A percentile compares a stretch with the other conserved stretches of the same genome.
Evolutionary conservation across 2,113 vertebrate genomes (phyloP).

Genomic region (Fregetta grallaria): DNA sequence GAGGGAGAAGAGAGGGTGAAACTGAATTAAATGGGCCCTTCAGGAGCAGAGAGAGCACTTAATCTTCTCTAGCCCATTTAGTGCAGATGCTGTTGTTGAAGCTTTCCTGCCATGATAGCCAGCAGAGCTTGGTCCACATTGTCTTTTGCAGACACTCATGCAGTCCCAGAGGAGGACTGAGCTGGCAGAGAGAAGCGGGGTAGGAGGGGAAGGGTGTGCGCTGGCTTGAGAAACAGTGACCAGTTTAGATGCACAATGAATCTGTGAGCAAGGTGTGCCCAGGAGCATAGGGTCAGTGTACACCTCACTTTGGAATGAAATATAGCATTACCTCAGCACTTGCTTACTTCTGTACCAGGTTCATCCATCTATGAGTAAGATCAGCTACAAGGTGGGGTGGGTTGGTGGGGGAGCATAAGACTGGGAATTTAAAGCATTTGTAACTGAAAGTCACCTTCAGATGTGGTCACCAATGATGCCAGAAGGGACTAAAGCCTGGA

Average conservation of each 20-base stretch:
- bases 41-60: constrained; percentile 37
- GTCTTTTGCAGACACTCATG: background rate
- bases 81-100: background rate
- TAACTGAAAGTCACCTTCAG: background rate
- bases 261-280: background rate
- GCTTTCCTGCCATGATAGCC: background rate
- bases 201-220: background rate
- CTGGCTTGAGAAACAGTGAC: background rate
- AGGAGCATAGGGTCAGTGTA: fast-evolving
- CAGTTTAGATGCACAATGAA: background rate
- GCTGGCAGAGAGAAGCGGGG: background rate
- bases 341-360: background rate
- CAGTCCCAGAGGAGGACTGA: background rate
- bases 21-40: constrained; percentile 57
- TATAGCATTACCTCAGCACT: background rate
- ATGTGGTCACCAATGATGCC: background rate
- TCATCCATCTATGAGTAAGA: background rate
- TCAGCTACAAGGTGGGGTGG: no score
- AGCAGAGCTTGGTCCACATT: background rate
- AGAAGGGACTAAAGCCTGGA: background rate
- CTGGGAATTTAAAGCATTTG: background rate
- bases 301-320: background rate
- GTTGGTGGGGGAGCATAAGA: background rate
- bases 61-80: constrained; percentile 24
- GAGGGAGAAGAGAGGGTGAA: constrained; percentile 6